phyloP scores from a whole-genome alignment of 2,888 invertebrate genomes.

The Craniophora ligustri region DNA sequence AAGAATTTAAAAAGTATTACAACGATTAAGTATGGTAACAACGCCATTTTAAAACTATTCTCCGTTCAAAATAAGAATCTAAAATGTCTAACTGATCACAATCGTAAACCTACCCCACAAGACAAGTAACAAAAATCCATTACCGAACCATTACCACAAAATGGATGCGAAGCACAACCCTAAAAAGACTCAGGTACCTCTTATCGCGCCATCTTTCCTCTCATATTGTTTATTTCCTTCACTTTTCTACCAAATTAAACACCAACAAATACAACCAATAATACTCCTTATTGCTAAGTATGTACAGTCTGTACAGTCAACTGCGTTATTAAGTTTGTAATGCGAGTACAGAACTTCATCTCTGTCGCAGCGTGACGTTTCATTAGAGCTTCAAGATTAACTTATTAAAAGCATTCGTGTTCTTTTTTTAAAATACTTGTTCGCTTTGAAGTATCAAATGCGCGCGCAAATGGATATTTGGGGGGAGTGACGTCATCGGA shows the following conservation, averaged over 20 bases:
- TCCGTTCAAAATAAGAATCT: constrained; percentile 14
- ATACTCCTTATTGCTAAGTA: not conserved
- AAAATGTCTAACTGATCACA: constrained; percentile 30
- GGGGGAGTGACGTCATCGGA: constrained; percentile 41
- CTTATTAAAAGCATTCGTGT: constrained; percentile 73
- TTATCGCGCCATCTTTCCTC: constrained; percentile 77
- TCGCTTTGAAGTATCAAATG: constrained; percentile 53
- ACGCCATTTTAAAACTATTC: constrained; percentile 8
- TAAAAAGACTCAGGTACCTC: constrained; percentile 69
- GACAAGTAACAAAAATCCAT: constrained; percentile 37
- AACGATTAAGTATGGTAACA: too few species aligned
- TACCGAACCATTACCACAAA: constrained; percentile 40
- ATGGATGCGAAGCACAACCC: constrained; percentile 57
- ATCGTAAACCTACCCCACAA: constrained; percentile 20
- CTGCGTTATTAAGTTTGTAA: constrained; percentile 32
- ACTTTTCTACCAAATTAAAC: constrained; percentile 53
- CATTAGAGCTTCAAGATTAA: constrained; percentile 80
- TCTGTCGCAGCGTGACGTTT: constrained; percentile 76
- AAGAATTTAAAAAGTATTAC: too few species aligned
- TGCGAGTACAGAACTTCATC: constrained; percentile 55
- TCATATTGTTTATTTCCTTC: constrained; percentile 73
- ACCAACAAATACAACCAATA: constrained; percentile 5
- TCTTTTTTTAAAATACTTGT: constrained; percentile 51
- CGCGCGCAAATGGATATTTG: constrained; percentile 40
- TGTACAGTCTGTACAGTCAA: constrained; percentile 7